Percentiles rank a stretch among this genome's conserved stretches.
phyloP scores from a whole-genome alignment of 2,113 vertebrate species.

The Zingel zingel region DNA sequence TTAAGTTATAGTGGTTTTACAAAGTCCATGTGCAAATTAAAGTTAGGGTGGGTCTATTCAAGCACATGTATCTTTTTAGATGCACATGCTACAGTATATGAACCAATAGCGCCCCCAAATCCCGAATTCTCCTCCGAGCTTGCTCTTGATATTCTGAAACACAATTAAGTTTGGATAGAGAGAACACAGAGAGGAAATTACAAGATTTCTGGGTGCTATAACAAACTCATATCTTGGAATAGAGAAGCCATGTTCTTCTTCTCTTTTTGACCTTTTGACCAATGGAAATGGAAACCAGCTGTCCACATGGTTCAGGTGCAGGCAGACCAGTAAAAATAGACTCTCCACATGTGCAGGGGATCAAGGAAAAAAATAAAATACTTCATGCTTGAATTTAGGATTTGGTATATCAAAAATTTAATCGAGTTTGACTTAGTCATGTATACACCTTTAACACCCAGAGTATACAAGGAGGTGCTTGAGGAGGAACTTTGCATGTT shows the following conservation, averaged over 20 bases:
- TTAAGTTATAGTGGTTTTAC: not conserved
- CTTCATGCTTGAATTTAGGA: constrained; percentile 44
- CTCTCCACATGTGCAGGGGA: constrained; percentile 54
- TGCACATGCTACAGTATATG: no score
- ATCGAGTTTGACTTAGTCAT: constrained; percentile 34
- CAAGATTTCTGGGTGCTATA: not conserved
- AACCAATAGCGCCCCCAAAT: no score
- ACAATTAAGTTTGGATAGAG: no score
- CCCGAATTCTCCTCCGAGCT: no score
- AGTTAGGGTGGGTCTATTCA: no score
- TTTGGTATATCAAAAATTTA: constrained; percentile 37
- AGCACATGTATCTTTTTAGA: no score
- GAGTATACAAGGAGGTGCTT: constrained; percentile 43
- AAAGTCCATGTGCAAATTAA: not conserved
- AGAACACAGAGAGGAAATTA: not conserved
- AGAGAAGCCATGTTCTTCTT: constrained; percentile 26
- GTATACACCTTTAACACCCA: constrained; percentile 30
- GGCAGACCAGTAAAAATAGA: constrained; percentile 64
- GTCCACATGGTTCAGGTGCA: constrained; percentile 52
- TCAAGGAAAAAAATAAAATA: constrained; percentile 40
- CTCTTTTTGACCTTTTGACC: constrained; percentile 25
- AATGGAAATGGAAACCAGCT: constrained; percentile 68
- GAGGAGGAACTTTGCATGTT: constrained; percentile 4
- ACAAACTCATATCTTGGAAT: constrained; percentile 1
- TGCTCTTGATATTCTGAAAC: no score